Percentiles rank a stretch among this genome's conserved stretches.
Conservation (phyloP, 1,140 invertebrate species). For the Caerostris darwini region DNA sequence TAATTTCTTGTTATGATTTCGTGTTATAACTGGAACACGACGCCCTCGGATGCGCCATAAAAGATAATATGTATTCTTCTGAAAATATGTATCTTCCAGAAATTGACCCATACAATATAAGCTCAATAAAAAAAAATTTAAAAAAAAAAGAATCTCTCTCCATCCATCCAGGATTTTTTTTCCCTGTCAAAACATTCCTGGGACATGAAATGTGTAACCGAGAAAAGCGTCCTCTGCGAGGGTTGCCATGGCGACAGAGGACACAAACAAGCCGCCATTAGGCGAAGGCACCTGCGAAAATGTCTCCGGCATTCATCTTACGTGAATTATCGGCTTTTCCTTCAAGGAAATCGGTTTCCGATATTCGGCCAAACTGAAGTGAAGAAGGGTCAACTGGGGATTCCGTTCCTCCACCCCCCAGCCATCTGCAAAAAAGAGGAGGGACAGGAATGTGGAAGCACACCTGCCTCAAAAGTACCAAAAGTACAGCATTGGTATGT, state of each 20-base stretch:
- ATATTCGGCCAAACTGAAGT: not conserved
- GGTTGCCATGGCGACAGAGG: constrained; percentile 54
- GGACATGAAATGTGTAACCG: not conserved
- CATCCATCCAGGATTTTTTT: not conserved
- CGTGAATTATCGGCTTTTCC: constrained; percentile 70
- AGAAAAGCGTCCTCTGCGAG: not conserved
- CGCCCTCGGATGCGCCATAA: too few species aligned
- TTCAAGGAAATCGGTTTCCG: constrained; percentile 64
- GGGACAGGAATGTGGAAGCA: too few species aligned
- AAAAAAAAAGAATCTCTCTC: not conserved
- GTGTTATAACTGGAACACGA: too few species aligned
- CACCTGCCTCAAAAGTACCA: too few species aligned
- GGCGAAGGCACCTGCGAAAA: constrained; percentile 63
- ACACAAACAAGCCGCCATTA: constrained; percentile 75
- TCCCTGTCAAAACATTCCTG: constrained; percentile 48
- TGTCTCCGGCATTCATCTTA: constrained; percentile 54
- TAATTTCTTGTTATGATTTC: too few species aligned
- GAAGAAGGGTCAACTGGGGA: not conserved
- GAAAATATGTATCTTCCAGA: too few species aligned
- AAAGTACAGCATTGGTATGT: too few species aligned
- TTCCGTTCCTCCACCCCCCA: too few species aligned
- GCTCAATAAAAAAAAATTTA: too few species aligned
- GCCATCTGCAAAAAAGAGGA: too few species aligned
- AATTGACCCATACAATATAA: too few species aligned
- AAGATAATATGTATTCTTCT: too few species aligned